These are phyloP conservation scores for Laticauda laticaudata DNA, from an alignment of 2,113 vertebrate genomes.

Conservation along the genomic window DNA sequence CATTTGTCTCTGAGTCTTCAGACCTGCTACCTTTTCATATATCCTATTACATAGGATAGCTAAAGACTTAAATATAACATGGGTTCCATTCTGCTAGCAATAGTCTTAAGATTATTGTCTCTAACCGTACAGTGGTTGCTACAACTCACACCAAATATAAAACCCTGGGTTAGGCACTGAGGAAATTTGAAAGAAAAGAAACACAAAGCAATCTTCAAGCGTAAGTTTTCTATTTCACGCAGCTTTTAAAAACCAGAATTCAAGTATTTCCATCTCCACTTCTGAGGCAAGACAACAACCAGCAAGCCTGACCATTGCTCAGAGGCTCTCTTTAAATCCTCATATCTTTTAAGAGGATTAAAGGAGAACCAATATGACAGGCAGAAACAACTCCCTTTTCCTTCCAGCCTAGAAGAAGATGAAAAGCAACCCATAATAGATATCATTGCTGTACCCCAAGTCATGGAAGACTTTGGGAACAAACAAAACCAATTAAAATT, in stretches of 20 bases:
- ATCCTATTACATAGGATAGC: not conserved
- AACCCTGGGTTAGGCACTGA: not conserved
- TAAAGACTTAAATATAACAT: not conserved
- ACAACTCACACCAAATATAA: not conserved
- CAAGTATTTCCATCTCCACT: slow-evolving; percentile 7
- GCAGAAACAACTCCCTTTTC: not conserved
- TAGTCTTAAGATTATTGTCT: not conserved
- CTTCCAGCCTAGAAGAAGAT: not conserved
- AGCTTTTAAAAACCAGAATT: slow-evolving; percentile 4
- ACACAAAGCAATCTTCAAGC: not conserved
- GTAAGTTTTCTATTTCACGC: slow-evolving; percentile 8
- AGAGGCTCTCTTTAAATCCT: slow-evolving; percentile 2
- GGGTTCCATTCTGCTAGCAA: not conserved
- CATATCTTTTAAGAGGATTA: slow-evolving; percentile 5
- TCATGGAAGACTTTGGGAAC: not conserved
- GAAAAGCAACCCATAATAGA: not conserved
- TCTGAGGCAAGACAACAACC: not conserved
- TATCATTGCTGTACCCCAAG: not conserved
- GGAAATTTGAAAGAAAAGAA: slow-evolving; percentile 7
- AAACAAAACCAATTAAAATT: not conserved
- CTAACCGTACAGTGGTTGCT: not conserved
- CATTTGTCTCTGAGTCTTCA: not conserved
- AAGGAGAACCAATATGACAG: not conserved
- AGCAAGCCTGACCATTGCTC: slow-evolving; percentile 2
- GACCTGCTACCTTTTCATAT: not conserved